Evolutionary conservation across 2,113 vertebrate genomes (phyloP), one percentile per base, ranked within the genome.

Genomic region (Cyphomyrus discorhynchus): DNA sequence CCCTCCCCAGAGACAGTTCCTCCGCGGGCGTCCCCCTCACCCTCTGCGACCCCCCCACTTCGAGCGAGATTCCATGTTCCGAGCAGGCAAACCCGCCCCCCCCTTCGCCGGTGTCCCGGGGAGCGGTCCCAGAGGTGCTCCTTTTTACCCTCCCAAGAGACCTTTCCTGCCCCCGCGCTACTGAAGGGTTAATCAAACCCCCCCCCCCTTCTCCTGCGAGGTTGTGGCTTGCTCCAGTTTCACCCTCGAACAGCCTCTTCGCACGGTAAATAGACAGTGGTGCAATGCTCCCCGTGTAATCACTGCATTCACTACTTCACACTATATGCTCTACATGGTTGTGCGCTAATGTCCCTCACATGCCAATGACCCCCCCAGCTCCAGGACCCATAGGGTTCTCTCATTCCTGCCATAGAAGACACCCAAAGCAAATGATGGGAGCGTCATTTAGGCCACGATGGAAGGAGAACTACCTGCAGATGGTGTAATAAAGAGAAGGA

Each of bases 161-260:
- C 98, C 98, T 66, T 98, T 97, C 93, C 95, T 97, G 35, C 98
- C 97, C 90, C 98, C 97, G 83, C 97, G 97, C 95, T 99, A 98
- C 96, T 99, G 97, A 98, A 90, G 91, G 89, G 91, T 91, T 91
- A 92, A 5, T 45, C 31, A 58, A 84, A n/a, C 19, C 42, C 2
- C 5, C 19, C 19, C 4, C 27, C 19, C 4, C 52, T 19, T n/a
- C 21, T 17, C 56, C n/a, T 50, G 31, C n/a, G 11, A n/a, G 77
- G 39, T 58, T 42, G 21, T 45, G 62, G 27, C 17, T 49, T 39
- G 27, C 35, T 92, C 92, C 90, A 91, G 88, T 90, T 90, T 90
- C 6, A 49, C 52, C 47, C 47, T 50, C 35, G 77, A 83, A 58
- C 88, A 53, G 35, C 27, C 31, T 56, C 46, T 46, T 84, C 74